Evolutionary conservation across 2,888 invertebrate genomes (phyloP), one percentile per base, ranked within the genome.

Genomic region (Deilephila porcellus): DNA sequence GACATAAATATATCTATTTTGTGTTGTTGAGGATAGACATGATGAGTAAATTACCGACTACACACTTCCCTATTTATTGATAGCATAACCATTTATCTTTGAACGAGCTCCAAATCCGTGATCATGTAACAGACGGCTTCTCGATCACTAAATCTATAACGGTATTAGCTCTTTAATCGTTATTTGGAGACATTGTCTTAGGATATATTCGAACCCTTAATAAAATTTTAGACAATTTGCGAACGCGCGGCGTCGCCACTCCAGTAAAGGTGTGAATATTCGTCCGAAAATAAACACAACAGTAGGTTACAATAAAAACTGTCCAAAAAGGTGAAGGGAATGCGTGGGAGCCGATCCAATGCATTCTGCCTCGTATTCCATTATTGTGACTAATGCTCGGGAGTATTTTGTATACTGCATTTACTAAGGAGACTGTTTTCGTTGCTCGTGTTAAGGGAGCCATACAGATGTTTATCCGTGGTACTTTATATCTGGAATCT

Each of bases 321-420:
- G 76, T 60, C 79, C 67, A 67, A 74, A 81, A 82, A 82, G 76
- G 75, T 77, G 76, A 76, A 34, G 76, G 71, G 81, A 79, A 78
- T 76, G 79, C 76, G 81, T 83, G 83, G 81, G 82, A 82, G 80
- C 78, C 59, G 75, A 53, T 71, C 70, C 76, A 73, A 78, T 78
- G 76, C 74, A 73, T 74, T 76, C 45, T 75, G 71, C 62, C 75
- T 77, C 77, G 75, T 80, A 76, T 76, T 70, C 73, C 64, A 67
- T 73, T 45, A 71, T 56, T 71, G 70, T 71, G 67, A 67, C 67
- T 67, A 67, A 67, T 67, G 45, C 45, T 11, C 14, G 45, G n/a
- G 8, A 34, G n/a, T 63, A 63, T 60, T 71, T 29, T 45, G 20
- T 60, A 45, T 62, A 32, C 53, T 19, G 56, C 19, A 25, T 29